These are phyloP conservation scores for Cryptosula pallasiana DNA, from an alignment of 2,888 invertebrate genomes.

Conservation along the genomic window DNA sequence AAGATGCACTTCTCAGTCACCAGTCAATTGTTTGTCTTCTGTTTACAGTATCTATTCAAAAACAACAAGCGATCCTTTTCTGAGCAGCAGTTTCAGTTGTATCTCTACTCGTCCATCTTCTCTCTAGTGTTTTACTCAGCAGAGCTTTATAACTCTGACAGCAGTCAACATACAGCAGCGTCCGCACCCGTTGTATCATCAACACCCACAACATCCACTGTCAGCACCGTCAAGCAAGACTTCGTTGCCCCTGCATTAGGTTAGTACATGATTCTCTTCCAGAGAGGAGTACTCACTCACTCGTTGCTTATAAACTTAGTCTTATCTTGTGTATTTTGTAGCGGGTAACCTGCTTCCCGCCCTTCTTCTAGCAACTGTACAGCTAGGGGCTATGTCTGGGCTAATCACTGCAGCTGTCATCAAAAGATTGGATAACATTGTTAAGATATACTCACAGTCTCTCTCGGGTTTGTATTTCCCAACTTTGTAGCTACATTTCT, in stretches of 20 bases:
- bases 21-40: too few relatives aligned
- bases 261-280: too few relatives aligned
- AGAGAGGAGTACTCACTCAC: too few relatives aligned
- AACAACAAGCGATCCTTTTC: constrained; percentile 21
- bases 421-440: constrained; percentile 24
- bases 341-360: constrained; percentile 13
- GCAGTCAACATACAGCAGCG: not conserved
- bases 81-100: constrained; percentile 23
- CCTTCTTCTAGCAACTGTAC: constrained; percentile 8
- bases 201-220: not conserved
- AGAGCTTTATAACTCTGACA: constrained; percentile 2
- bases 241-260: not conserved
- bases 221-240: not conserved
- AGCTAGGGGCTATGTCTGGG: constrained; percentile 24
- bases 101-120: constrained; percentile 13
- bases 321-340: too few relatives aligned
- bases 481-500: not conserved
- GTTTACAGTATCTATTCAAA: constrained; percentile 22
- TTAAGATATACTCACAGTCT: constrained; percentile 24
- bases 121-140: constrained; percentile 17
- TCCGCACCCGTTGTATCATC: not conserved
- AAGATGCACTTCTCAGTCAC: too few relatives aligned
- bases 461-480: not conserved
- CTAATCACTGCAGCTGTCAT: constrained; percentile 22
- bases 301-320: too few relatives aligned